Percentiles rank a stretch among this genome's conserved stretches.
These are phyloP conservation scores for Sorex araneus DNA, from an alignment of 2,113 vertebrate genomes.

Conservation along the genomic window DNA sequence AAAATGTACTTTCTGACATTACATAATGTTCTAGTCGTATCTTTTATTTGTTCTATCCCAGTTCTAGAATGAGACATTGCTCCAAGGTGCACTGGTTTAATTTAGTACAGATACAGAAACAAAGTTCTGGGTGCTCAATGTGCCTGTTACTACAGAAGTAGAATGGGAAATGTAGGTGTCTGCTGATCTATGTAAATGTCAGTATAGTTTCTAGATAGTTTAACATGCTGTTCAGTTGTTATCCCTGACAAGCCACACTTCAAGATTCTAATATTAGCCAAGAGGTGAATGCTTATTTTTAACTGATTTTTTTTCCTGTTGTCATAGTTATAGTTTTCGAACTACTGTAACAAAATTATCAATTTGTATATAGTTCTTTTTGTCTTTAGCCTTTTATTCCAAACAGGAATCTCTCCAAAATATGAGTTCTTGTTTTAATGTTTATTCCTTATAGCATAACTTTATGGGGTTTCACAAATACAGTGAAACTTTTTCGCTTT, in stretches of 20 bases:
- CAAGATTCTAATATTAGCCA: too few relatives aligned
- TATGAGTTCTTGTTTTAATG: too few relatives aligned
- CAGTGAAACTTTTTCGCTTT: background rate
- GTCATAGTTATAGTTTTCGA: too few relatives aligned
- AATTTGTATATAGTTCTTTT: background rate
- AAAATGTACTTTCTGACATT: background rate
- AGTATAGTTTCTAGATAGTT: background rate
- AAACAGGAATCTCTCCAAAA: too few relatives aligned
- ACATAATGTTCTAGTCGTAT: background rate
- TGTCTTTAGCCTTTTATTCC: too few relatives aligned
- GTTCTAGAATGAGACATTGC: background rate
- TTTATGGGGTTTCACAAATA: background rate
- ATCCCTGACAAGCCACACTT: background rate
- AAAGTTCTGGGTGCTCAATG: background rate
- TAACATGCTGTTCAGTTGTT: background rate
- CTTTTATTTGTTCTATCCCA: background rate
- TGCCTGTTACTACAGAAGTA: background rate
- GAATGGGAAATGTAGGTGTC: background rate
- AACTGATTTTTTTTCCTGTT: too few relatives aligned
- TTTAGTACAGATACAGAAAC: background rate
- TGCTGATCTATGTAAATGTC: rapidly evolving
- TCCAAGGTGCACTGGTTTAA: background rate
- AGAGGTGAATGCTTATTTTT: too few relatives aligned
- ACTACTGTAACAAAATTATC: background rate
- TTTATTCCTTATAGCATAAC: too few relatives aligned